A percentile compares a stretch with the other conserved stretches of the same genome.
Evolutionary conservation across 2,888 invertebrate genomes (phyloP).

Genomic region (Villa cingulata): DNA sequence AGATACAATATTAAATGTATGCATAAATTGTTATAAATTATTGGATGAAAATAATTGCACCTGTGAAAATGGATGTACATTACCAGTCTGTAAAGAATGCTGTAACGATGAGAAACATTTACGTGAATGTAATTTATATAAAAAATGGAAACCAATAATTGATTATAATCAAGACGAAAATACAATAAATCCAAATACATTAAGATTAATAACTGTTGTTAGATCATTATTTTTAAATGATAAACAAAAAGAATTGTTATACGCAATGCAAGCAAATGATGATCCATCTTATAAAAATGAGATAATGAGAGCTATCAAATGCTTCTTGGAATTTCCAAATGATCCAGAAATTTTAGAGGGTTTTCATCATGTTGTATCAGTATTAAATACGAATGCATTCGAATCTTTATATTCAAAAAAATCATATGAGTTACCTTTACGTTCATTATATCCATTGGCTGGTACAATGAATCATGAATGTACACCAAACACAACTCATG

Average conservation of each 20-base stretch:
- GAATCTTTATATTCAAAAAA: constrained; percentile 29
- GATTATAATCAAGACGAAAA: constrained; percentile 20
- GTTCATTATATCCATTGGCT: constrained; percentile 53
- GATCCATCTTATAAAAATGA: constrained; percentile 30
- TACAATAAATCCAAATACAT: constrained; percentile 23
- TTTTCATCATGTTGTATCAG: constrained; percentile 29
- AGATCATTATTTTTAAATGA: constrained; percentile 28
- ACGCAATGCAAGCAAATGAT: constrained; percentile 32
- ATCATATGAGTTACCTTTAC: constrained; percentile 36
- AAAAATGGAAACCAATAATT: constrained; percentile 43
- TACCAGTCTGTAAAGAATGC: constrained; percentile 56
- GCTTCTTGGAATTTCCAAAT: constrained; percentile 32
- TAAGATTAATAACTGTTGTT: constrained; percentile 30
- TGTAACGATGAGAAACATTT: constrained; percentile 44
- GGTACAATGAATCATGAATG: constrained; percentile 62
- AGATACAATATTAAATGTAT: constrained; percentile 42
- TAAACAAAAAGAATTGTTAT: constrained; percentile 27
- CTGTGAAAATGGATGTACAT: constrained; percentile 50
- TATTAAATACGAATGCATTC: constrained; percentile 36
- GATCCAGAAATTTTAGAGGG: constrained; percentile 28
- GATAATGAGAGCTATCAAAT: constrained; percentile 29
- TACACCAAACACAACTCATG: constrained; percentile 56
- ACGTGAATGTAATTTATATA: constrained; percentile 50
- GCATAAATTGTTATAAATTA: constrained; percentile 49
- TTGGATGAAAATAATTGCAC: constrained; percentile 25